Base-by-base conservation (phyloP, 2,797 vertebrate genomes). In the Bovichtus diacanthus region DNA sequence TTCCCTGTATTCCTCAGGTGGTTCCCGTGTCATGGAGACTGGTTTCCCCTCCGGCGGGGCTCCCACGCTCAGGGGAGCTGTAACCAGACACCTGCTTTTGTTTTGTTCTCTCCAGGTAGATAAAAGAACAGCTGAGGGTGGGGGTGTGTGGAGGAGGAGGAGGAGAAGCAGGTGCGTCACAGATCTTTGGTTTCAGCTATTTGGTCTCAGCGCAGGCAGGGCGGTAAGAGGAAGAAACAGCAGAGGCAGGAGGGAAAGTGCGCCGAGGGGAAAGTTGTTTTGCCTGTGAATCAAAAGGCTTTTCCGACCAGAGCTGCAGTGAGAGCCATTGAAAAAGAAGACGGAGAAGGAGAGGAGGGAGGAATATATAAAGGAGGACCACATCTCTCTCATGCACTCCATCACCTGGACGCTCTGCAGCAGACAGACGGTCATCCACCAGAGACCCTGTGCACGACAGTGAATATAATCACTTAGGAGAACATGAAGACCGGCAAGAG, bases 401-500 rank as follows among this genome's bases (percentile, higher is more conserved):
- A 4, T 84, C 86, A 80, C 79, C 88, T 86, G 75, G 85, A 73
- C 50, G 18, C 74, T 76, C 60, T 82, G 81, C 86, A 74, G 84
- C 80, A 83, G 72, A 77, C 68, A 65, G 47, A 51, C 54, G 8
- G 9, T 39, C 75, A 68, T 65, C 75, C 81, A 81, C 46, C 83
- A 25, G 43, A 76, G 66, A 78, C 34, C 49, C 55, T 9, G 60
- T 4, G 21, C n/a, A 49, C 15, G 29, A 68, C 7, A 41, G 34
- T 34, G 13, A 19, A 80, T 13, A 63, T 46, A 78, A 65, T 50
- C 76, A 70, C 64, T 66, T 29, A 46, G 43, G 70, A 76, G 65
- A 85, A 88, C 68, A 95, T 95, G 94, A 95, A 95, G 92, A 91
- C 86, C 9, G 90, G 94, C 58, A 95, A 94, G 89, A 95, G 91